Percentiles rank a stretch among this genome's conserved stretches.
Evolutionary conservation across 2,113 vertebrate genomes (phyloP).

Genomic region (Cebus imitator): DNA sequence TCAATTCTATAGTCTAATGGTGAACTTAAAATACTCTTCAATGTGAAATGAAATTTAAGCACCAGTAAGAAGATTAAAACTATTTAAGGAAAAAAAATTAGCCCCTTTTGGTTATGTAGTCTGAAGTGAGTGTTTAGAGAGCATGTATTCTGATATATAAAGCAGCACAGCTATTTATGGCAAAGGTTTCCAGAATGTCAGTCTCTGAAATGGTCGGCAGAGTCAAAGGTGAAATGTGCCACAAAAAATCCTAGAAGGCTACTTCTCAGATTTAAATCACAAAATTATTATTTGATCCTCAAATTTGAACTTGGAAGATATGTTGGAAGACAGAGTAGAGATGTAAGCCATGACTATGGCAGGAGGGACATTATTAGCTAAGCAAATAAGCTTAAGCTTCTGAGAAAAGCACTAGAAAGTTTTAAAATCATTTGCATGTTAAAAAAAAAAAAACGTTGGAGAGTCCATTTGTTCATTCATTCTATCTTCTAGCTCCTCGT

Average conservation of each 20-base stretch:
- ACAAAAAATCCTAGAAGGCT: background rate
- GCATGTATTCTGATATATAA: background rate
- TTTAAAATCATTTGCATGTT: background rate
- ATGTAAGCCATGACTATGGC: background rate
- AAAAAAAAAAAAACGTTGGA: background rate
- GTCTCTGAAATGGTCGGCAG: background rate
- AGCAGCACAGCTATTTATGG: background rate
- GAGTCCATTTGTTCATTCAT: background rate
- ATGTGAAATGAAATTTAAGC: conserved; percentile 23
- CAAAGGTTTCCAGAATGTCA: background rate
- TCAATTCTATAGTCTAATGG: background rate
- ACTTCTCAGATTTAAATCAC: background rate
- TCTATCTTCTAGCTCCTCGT: background rate
- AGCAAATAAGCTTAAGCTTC: background rate
- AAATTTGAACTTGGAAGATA: background rate
- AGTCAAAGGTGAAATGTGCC: background rate
- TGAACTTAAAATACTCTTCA: conserved; percentile 32
- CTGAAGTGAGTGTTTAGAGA: background rate
- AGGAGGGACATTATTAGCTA: fast-evolving
- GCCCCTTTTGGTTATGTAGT: background rate
- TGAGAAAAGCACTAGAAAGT: background rate
- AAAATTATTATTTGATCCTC: background rate
- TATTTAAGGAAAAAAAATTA: background rate
- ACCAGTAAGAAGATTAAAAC: background rate
- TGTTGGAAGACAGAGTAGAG: fast-evolving